Base-by-base conservation (phyloP, 2,113 vertebrate species). In the Dasypus novemcinctus region DNA sequence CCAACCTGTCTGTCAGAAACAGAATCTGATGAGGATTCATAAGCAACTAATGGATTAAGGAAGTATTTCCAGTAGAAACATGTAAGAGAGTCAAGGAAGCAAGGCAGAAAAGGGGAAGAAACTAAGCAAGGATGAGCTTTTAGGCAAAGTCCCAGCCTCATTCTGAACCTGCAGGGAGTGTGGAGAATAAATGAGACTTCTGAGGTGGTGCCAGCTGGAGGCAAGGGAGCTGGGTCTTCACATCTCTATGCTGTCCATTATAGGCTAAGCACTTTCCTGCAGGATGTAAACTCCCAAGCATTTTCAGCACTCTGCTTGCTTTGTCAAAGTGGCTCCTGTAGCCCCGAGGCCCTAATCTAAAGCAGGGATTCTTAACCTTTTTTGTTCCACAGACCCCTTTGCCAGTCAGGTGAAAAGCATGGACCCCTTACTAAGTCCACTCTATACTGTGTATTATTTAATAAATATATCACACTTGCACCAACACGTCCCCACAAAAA, bases 221-320 rank as follows among this genome's bases (percentile, higher is more conserved):
- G 33, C 11, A 33, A 89, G 64, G 21, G 13, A 81, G 52, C 10
- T 31, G 71, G 52, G 27, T 38, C 82, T 87, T 87, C 27, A 12
- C 29, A 27, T 27, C 69, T 52, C 64, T 20, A 52, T 15, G 21
- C 7, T 80, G 38, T 72, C 64, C 57, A 17, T 63, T 87, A 92
- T 1, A 29, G 81, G 59, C 84, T 52, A 33, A 80, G 46, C 8
- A 29, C 29, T 14, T 17, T 31, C 20, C 46, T 75, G 64, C 10
- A 54, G 71, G 49, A 66, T 74, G 71, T 20, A 54, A 74, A 3
- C 36, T 63, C 76, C n/a, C 63, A 61, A 75, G 11, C 43, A 92
- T 76, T 87, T 66, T 82, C n/a, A 95, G 84, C 71, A 54, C 7
- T 91, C 59, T 25, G 83, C 69, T 86, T 46, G 5, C 61, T 96